phyloP scores from a whole-genome alignment of 1,140 invertebrate species.

The Drosophila ambigua region DNA sequence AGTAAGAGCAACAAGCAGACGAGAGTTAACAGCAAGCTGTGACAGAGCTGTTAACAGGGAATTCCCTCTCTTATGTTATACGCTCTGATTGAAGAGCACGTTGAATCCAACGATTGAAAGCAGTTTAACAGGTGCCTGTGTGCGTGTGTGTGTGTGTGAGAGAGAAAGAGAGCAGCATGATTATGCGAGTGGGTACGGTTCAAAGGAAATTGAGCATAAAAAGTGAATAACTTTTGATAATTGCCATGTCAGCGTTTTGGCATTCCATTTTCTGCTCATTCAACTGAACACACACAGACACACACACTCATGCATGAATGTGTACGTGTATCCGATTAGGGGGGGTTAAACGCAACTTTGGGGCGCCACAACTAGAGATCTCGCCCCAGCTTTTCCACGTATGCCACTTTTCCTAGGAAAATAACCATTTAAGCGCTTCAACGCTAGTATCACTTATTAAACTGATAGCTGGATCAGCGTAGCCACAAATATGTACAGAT shows the following conservation, averaged over 20 bases:
- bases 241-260: slow-evolving; percentile 70
- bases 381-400: not conserved
- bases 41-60: slow-evolving; percentile 18
- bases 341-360: slow-evolving; percentile 3
- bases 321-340: slow-evolving; percentile 11
- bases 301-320: not conserved
- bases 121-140: not conserved
- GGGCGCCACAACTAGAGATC: not conserved
- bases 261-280: slow-evolving; percentile 48
- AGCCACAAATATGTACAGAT: too few relatives aligned
- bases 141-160: not conserved
- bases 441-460: too few relatives aligned
- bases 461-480: too few relatives aligned
- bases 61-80: slow-evolving; percentile 40
- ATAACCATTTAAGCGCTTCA: too few relatives aligned
- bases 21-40: too few relatives aligned
- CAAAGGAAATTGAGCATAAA: slow-evolving; percentile 78
- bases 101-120: slow-evolving; percentile 43
- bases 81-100: slow-evolving; percentile 19
- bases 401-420: too few relatives aligned
- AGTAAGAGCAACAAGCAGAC: slow-evolving; percentile 4
- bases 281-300: slow-evolving; percentile 29
- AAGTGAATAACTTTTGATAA: slow-evolving; percentile 78
- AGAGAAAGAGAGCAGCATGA: not conserved
- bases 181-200: slow-evolving; percentile 30